Conservation (phyloP, 2,888 invertebrate species). For the Dryomyza anilis region DNA sequence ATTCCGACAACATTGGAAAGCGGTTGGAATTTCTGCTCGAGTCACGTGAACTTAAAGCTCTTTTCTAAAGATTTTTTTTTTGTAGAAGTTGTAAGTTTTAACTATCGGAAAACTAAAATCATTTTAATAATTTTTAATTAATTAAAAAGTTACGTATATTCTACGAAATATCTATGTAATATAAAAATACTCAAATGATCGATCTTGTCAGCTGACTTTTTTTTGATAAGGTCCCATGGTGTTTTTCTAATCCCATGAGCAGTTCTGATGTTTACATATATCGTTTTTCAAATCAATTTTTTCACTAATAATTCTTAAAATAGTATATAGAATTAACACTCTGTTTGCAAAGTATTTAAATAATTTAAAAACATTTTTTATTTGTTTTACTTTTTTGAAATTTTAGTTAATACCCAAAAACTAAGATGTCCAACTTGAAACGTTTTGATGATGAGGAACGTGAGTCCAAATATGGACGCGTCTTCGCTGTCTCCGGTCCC, state of each 20-base stretch:
- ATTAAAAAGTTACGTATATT: no score
- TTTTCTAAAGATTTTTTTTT: neutral
- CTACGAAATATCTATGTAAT: no score
- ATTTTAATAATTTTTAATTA: no score
- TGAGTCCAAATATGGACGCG: slow-evolving; percentile 91
- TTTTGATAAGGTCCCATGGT: neutral
- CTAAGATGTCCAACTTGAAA: slow-evolving; percentile 70
- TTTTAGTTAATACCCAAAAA: slow-evolving; percentile 27
- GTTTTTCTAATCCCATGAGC: no score
- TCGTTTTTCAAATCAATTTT: neutral
- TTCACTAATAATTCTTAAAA: no score
- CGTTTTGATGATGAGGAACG: slow-evolving; percentile 82
- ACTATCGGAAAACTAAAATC: no score
- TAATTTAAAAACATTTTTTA: neutral
- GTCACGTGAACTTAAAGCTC: slow-evolving; percentile 29
- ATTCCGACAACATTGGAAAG: slow-evolving; percentile 16
- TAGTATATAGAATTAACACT: no score
- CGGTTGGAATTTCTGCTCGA: neutral
- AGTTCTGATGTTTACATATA: neutral
- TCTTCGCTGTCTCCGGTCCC: slow-evolving; percentile 97
- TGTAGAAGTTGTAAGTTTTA: no score
- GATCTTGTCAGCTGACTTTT: no score
- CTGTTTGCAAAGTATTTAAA: no score
- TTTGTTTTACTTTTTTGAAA: neutral
- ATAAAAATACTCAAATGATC: no score